Conservation (phyloP, 2,113 vertebrate genomes). For the Platanista minor region DNA sequence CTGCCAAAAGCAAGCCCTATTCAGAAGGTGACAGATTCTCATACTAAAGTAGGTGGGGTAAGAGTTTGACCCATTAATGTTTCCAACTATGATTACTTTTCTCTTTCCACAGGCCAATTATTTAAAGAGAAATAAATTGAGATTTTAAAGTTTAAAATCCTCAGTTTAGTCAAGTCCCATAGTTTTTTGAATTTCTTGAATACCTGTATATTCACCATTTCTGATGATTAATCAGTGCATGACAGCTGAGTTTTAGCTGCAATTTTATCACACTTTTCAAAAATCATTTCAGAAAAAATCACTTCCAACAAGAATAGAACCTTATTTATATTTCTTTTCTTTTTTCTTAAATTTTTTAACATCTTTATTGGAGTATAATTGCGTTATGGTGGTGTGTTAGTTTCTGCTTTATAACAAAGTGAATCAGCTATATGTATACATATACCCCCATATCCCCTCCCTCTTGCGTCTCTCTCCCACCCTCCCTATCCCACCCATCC, state of each 20-base stretch:
- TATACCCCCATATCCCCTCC: no score
- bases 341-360: no score
- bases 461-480: no score
- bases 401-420: no score
- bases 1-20: slow-evolving; percentile 37
- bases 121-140: slow-evolving; percentile 65
- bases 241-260: not conserved
- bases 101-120: slow-evolving; percentile 55
- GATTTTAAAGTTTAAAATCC: slow-evolving; percentile 66
- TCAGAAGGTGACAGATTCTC: not conserved
- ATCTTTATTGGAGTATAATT: no score
- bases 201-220: not conserved
- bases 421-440: no score
- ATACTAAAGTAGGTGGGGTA: not conserved
- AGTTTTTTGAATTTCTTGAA: not conserved
- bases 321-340: not conserved
- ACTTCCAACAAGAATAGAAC: not conserved
- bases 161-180: slow-evolving; percentile 47
- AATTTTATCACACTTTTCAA: not conserved
- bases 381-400: no score
- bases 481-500: no score
- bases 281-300: not conserved
- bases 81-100: slow-evolving; percentile 1
- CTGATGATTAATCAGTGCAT: not conserved
- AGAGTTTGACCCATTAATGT: not conserved